Evolutionary conservation across 1,140 invertebrate species (phyloP).

Genomic region (Paramacrobiotus metropolitanus): DNA sequence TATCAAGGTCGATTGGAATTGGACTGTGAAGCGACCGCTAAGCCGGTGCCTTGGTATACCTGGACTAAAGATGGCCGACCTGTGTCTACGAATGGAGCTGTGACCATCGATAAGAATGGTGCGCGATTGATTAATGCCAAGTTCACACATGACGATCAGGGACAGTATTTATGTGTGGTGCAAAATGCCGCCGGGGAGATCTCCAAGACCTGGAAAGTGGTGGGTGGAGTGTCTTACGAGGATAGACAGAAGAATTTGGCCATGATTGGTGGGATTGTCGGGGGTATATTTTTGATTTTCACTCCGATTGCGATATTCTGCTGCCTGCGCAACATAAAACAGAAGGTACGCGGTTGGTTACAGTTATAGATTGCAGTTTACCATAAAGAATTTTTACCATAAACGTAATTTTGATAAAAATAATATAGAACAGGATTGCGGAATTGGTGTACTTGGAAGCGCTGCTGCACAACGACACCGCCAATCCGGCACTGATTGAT

Average conservation of each 20-base stretch:
- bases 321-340: neutral
- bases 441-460: slow-evolving; percentile 38
- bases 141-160: neutral
- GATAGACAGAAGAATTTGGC: neutral
- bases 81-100: neutral
- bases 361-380: neutral
- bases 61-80: neutral
- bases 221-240: neutral
- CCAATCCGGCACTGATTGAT: slow-evolving; percentile 52
- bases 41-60: neutral
- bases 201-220: neutral
- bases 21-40: neutral
- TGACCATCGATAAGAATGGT: neutral
- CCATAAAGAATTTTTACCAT: neutral
- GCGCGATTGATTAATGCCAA: neutral
- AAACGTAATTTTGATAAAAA: no score
- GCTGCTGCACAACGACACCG: slow-evolving; percentile 17
- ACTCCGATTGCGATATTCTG: neutral
- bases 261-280: neutral
- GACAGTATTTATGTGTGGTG: neutral
- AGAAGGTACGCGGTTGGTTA: neutral
- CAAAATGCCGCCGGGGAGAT: neutral
- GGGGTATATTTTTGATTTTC: neutral
- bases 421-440: no score
- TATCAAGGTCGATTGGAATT: neutral